Conservation (phyloP, 2,888 invertebrate genomes). For the Halictus ligatus region DNA sequence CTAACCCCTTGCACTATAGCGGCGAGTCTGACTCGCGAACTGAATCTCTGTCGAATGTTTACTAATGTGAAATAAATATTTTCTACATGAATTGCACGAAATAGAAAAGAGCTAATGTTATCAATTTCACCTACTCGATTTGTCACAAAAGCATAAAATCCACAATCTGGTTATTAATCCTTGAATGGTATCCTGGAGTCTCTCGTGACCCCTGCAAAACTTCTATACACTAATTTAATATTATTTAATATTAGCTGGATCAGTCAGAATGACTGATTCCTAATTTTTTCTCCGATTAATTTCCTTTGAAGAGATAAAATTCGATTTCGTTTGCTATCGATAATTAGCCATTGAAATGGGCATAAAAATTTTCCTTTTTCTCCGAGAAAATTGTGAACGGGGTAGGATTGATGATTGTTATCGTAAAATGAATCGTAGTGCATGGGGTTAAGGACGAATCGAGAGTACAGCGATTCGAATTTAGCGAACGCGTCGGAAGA, state of each 20-base stretch:
- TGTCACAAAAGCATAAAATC: not conserved
- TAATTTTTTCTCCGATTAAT: too few species aligned
- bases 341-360: not conserved
- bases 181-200: too few species aligned
- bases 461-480: not conserved
- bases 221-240: not conserved
- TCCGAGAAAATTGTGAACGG: too few species aligned
- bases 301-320: not conserved
- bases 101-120: not conserved
- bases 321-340: too few species aligned
- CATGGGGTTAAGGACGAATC: not conserved
- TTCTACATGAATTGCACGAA: not conserved
- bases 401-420: not conserved
- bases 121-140: not conserved
- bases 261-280: not conserved
- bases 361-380: not conserved
- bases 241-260: not conserved
- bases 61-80: not conserved
- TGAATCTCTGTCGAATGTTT: not conserved
- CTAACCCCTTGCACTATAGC: not conserved
- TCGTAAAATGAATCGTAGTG: not conserved
- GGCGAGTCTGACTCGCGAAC: not conserved
- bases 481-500: slow-evolving; percentile 22
- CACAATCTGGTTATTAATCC: not conserved
- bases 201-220: not conserved